Conservation (phyloP, 2,797 vertebrate genomes). For the Notolabrus celidotus region DNA sequence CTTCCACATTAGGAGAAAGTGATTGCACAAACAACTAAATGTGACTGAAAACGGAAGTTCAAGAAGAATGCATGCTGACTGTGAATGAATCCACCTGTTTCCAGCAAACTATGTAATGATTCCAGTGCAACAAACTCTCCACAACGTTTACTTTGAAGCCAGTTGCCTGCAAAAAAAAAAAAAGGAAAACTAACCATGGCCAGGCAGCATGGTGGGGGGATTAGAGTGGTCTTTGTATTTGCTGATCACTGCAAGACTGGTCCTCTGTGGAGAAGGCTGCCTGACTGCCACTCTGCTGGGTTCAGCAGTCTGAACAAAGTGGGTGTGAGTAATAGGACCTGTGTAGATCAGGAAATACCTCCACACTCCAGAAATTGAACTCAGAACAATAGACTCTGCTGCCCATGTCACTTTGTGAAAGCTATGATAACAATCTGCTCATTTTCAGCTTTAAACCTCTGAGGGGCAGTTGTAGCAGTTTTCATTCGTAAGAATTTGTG, state of each 20-base stretch:
- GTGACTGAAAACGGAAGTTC: conserved; percentile 13
- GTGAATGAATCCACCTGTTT: conserved; percentile 24
- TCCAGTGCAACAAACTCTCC: conserved; percentile 53
- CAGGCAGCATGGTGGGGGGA: conserved; percentile 74
- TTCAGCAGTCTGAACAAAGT: conserved; percentile 85
- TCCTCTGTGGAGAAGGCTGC: conserved; percentile 70
- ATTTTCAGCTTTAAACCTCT: background rate
- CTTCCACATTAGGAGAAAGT: background rate
- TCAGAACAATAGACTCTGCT: conserved; percentile 20
- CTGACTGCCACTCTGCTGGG: conserved; percentile 81
- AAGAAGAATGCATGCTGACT: conserved; percentile 10
- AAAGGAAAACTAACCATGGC: conserved; percentile 55
- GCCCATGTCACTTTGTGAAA: background rate
- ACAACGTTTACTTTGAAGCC: conserved; percentile 59
- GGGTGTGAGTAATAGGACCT: conserved; percentile 70
- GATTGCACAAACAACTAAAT: conserved; percentile 2
- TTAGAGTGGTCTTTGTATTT: conserved; percentile 81
- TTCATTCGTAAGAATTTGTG: too few relatives aligned
- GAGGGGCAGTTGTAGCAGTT: background rate
- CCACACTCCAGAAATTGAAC: conserved; percentile 36
- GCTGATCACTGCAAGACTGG: conserved; percentile 83
- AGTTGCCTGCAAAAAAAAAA: conserved; percentile 49
- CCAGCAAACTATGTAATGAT: conserved; percentile 44
- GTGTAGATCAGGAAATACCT: conserved; percentile 62
- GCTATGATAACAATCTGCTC: background rate